Percentiles rank a stretch among this genome's conserved stretches.
These are phyloP conservation scores for Colletes collaris DNA, from an alignment of 2,888 invertebrate species.

Conservation along the genomic window DNA sequence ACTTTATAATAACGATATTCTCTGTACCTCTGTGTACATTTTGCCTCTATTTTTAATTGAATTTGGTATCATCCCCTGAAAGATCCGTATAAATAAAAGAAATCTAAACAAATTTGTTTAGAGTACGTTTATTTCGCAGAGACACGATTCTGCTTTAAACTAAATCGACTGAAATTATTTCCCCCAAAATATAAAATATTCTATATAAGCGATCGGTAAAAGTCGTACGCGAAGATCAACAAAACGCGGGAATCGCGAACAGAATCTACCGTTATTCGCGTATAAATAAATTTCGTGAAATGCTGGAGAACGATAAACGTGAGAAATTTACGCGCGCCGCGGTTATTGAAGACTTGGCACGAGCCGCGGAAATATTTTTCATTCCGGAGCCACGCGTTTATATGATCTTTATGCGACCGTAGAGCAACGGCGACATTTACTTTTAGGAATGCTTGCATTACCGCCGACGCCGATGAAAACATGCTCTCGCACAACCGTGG, in stretches of 20 bases:
- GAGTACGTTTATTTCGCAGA: no score
- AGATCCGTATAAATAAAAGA: no score
- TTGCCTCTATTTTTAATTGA: no score
- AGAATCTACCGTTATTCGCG: constrained; percentile 3
- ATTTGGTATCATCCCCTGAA: no score
- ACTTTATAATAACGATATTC: no score
- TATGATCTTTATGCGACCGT: constrained; percentile 59
- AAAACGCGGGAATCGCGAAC: constrained; percentile 30
- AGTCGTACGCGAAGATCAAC: constrained; percentile 21
- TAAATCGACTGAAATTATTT: constrained; percentile 29
- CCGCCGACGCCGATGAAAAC: constrained; percentile 47
- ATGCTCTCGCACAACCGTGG: constrained; percentile 11
- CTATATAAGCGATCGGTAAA: constrained; percentile 17
- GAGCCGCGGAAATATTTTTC: constrained; percentile 59
- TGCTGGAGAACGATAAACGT: constrained; percentile 42
- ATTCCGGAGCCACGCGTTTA: constrained; percentile 43
- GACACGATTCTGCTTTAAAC: no score
- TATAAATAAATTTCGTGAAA: constrained; percentile 52
- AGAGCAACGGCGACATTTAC: constrained; percentile 58
- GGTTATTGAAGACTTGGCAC: constrained; percentile 63
- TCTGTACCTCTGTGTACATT: no score
- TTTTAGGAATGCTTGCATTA: constrained; percentile 57
- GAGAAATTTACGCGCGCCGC: constrained; percentile 57
- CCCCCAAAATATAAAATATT: constrained; percentile 30
- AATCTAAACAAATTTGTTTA: no score